Evolutionary conservation across 2,113 vertebrate species (phyloP).

Genomic region (Callospermophilus lateralis): DNA sequence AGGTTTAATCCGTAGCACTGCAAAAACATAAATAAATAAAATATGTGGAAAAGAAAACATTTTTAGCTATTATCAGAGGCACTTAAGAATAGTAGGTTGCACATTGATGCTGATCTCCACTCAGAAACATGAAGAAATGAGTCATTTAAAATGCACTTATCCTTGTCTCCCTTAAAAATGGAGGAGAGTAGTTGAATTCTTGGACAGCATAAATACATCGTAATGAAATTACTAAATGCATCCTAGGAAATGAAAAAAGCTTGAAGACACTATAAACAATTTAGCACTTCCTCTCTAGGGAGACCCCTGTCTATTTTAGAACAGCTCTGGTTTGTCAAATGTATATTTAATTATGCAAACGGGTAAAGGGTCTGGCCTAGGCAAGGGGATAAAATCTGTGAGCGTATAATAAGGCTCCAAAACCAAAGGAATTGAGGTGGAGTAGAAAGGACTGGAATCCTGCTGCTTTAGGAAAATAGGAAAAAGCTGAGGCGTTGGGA

Average conservation of each 20-base stretch:
- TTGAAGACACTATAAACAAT: not conserved
- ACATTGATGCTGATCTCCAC: not conserved
- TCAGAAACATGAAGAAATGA: constrained; percentile 17
- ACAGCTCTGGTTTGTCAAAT: not conserved
- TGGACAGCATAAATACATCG: not conserved
- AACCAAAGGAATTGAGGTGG: not conserved
- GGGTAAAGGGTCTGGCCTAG: not conserved
- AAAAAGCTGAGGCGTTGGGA: not conserved
- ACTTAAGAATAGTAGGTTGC: not conserved
- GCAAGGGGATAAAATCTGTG: not conserved
- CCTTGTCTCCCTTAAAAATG: not conserved
- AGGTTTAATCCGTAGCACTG: no score
- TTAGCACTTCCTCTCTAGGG: not conserved
- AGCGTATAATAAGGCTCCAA: not conserved
- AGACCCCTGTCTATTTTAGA: not conserved
- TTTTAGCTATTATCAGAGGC: not conserved
- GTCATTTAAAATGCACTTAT: constrained; percentile 15
- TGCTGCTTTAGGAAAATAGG: not conserved
- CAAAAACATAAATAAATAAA: no score
- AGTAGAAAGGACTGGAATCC: not conserved
- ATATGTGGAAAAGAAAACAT: not conserved
- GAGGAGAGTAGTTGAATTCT: not conserved
- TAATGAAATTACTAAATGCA: constrained; percentile 26
- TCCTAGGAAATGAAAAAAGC: constrained; percentile 1
- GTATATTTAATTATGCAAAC: not conserved